Conservation (phyloP, 2,113 vertebrate genomes). For the Zootoca vivipara region DNA sequence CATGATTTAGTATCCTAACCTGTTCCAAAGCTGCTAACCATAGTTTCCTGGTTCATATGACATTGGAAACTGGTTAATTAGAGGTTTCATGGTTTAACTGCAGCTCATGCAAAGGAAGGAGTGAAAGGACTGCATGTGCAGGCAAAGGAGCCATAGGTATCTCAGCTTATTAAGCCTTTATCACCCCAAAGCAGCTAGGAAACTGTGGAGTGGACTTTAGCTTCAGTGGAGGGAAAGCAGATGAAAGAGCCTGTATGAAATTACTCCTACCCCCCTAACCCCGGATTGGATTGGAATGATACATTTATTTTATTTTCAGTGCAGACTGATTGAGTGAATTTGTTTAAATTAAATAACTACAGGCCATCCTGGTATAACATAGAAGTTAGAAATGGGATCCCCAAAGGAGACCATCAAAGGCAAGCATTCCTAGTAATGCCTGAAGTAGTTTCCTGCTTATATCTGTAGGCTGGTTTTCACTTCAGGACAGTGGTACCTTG, state of each 20-base stretch:
- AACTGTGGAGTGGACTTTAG: neutral
- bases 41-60: neutral
- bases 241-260: neutral
- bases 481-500: neutral
- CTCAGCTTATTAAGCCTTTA: neutral
- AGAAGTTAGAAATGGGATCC: conserved; percentile 51
- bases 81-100: neutral
- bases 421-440: neutral
- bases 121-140: neutral
- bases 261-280: neutral
- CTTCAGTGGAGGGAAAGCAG: neutral
- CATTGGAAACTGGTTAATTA: neutral
- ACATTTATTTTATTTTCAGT: conserved; percentile 49
- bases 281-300: neutral
- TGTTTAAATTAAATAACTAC: conserved; percentile 51
- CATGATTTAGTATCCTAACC: no score
- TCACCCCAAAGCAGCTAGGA: neutral
- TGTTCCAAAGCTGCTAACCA: neutral
- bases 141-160: neutral
- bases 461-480: conserved; percentile 46
- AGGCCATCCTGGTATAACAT: conserved; percentile 42
- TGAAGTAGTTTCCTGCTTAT: conserved; percentile 7
- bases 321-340: conserved; percentile 45
- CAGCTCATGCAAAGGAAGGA: neutral
- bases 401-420: conserved; percentile 43